phyloP scores from a whole-genome alignment of 2,888 invertebrate species.

The Eueremaeus valkanovi region DNA sequence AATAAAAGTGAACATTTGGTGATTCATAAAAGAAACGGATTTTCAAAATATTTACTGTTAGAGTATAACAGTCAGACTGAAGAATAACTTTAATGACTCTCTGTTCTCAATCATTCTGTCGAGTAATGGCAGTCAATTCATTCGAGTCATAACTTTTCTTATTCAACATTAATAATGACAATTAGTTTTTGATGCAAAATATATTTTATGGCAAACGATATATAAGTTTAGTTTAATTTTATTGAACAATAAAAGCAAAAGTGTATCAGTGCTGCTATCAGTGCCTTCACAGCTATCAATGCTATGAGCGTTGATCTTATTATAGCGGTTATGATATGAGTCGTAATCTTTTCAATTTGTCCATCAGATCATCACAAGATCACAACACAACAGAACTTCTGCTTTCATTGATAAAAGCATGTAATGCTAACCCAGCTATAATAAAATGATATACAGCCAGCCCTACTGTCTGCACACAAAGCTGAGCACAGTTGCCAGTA shows the following conservation, averaged over 20 bases:
- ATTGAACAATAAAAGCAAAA: neutral
- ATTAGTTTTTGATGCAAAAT: neutral
- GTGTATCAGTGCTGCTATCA: neutral
- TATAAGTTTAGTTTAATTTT: neutral
- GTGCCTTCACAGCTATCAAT: neutral
- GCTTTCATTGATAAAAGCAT: constrained; percentile 24
- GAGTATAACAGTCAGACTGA: too few relatives aligned
- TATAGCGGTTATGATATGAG: neutral
- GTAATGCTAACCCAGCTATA: constrained; percentile 18
- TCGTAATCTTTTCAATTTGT: constrained; percentile 22
- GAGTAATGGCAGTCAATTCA: neutral
- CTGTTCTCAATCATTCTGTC: neutral
- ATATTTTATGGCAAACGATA: neutral
- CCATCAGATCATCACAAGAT: neutral
- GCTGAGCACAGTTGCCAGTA: neutral
- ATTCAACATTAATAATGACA: neutral
- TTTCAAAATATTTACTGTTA: constrained; percentile 2
- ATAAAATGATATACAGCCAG: constrained; percentile 28
- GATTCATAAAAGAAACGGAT: neutral
- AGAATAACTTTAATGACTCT: neutral
- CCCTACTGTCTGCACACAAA: too few relatives aligned
- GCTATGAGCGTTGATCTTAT: neutral
- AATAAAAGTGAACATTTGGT: neutral
- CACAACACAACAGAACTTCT: constrained; percentile 14
- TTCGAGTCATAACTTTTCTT: neutral